Percentiles rank a stretch among this genome's conserved stretches.
Conservation (phyloP, 1,140 invertebrate species). For the Trachymyrmex septentrionalis region DNA sequence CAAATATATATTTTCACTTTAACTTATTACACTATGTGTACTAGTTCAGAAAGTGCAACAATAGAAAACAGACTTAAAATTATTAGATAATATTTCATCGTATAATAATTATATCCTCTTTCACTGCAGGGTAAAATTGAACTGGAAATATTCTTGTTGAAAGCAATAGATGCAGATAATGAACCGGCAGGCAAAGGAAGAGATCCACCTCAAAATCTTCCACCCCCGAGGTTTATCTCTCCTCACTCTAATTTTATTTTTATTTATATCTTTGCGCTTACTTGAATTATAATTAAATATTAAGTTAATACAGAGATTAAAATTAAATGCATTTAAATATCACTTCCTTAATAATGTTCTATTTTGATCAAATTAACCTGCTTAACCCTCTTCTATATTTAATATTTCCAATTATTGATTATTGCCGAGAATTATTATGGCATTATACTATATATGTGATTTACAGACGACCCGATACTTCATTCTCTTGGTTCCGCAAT, state of each 20-base stretch:
- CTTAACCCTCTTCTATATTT: not conserved
- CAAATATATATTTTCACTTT: no score
- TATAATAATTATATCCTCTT: not conserved
- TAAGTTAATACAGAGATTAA: no score
- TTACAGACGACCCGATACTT: slow-evolving; percentile 88
- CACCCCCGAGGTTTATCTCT: slow-evolving; percentile 86
- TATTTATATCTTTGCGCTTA: not conserved
- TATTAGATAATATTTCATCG: not conserved
- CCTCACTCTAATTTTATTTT: not conserved
- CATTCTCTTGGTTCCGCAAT: slow-evolving; percentile 88
- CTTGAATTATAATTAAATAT: no score
- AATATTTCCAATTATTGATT: slow-evolving; percentile 12
- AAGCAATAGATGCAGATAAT: slow-evolving; percentile 87
- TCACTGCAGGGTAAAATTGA: slow-evolving; percentile 89
- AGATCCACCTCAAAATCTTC: slow-evolving; percentile 87
- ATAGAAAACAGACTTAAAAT: not conserved
- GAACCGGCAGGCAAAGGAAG: slow-evolving; percentile 89
- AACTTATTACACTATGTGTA: no score
- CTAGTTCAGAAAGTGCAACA: no score
- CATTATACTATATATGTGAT: slow-evolving; percentile 8
- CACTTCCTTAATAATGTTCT: not conserved
- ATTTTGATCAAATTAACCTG: not conserved
- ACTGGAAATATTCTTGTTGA: slow-evolving; percentile 88
- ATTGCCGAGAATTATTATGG: not conserved
- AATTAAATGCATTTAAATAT: no score